Conservation (phyloP, 35 echinoderm and acorn worm genomes). For the Amphiura filiformis region DNA sequence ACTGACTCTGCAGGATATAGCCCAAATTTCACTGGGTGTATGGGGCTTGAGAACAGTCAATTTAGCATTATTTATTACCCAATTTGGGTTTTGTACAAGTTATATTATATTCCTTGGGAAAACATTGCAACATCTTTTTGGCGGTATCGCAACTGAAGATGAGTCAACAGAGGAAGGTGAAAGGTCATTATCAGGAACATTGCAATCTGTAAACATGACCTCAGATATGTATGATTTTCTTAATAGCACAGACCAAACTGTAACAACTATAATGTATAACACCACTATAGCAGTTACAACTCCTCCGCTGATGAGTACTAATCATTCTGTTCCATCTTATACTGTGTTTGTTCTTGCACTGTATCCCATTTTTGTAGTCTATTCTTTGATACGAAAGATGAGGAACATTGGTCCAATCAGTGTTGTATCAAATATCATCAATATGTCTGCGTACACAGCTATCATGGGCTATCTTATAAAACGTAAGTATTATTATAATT, state of each 20-base stretch:
- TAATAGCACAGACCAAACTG: neutral
- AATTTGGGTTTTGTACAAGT: neutral
- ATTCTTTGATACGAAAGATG: slow-evolving; percentile 1
- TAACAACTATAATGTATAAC: neutral
- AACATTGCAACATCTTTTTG: neutral
- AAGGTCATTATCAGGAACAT: no score
- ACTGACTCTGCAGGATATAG: neutral
- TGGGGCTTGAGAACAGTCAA: neutral
- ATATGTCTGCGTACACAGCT: neutral
- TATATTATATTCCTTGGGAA: neutral
- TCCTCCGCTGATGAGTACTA: no score
- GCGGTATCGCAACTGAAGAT: neutral
- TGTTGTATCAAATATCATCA: slow-evolving; percentile 1
- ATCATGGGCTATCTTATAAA: neutral
- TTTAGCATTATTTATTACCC: neutral
- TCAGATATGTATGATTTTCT: neutral
- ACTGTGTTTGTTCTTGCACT: neutral
- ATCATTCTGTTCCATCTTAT: neutral
- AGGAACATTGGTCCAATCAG: neutral
- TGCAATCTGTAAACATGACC: no score
- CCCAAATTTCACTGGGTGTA: neutral
- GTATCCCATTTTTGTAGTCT: neutral
- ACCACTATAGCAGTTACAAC: no score
- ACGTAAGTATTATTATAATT: neutral
- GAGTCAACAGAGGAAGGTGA: neutral